phyloP scores from a whole-genome alignment of 2,113 vertebrate genomes.

The Phaetusa simplex region DNA sequence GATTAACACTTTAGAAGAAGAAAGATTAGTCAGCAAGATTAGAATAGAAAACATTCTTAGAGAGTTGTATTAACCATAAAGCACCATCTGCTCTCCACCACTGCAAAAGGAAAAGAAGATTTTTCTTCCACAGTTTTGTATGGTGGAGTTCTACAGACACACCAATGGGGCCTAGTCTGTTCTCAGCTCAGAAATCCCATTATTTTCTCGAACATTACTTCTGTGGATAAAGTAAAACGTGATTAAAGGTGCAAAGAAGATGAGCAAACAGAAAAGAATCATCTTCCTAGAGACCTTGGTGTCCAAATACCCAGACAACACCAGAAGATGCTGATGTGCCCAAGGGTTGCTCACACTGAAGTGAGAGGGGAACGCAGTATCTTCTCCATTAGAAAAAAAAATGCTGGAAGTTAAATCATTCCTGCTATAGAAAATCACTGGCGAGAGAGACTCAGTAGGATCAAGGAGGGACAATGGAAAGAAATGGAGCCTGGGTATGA shows the following conservation, averaged over 20 bases:
- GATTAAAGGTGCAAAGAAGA: not conserved
- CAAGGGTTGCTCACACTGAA: not conserved
- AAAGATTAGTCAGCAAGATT: conserved; percentile 46
- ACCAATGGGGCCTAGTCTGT: not conserved
- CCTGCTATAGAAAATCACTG: not conserved
- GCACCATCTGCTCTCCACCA: not conserved
- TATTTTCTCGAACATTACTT: not conserved
- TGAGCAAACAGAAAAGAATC: not conserved
- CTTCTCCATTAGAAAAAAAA: not conserved
- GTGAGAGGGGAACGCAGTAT: rapidly evolving
- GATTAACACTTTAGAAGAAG: conserved; percentile 36
- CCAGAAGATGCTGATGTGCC: not conserved
- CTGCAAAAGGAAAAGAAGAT: not conserved
- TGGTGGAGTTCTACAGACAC: not conserved
- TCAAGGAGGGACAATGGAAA: not conserved
- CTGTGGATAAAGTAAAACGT: not conserved
- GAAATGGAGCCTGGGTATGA: not conserved
- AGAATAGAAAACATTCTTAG: conserved; percentile 7
- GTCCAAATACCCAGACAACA: not conserved
- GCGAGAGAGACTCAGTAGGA: not conserved
- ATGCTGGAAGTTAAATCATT: not conserved
- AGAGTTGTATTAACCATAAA: not conserved
- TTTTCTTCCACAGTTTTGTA: not conserved
- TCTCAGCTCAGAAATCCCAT: not conserved
- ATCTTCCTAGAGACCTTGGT: not conserved